Conservation (phyloP, 2,113 vertebrate genomes). For the Daboia siamensis region DNA sequence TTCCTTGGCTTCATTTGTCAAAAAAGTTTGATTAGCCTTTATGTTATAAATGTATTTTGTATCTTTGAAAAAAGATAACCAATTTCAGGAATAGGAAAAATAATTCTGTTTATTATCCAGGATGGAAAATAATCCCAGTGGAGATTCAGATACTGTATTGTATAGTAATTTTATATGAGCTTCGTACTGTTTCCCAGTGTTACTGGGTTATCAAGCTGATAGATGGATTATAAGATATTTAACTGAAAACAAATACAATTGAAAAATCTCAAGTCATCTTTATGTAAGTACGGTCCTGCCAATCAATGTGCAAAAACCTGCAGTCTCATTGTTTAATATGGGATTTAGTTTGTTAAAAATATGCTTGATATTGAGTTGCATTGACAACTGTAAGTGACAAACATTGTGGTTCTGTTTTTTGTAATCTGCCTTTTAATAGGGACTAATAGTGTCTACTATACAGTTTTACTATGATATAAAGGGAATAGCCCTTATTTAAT, state of each 20-base stretch:
- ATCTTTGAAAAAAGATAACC: constrained; percentile 52
- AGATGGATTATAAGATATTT: constrained; percentile 38
- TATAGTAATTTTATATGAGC: constrained; percentile 54
- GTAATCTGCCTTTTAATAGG: no score
- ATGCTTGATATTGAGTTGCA: no score
- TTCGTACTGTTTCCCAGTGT: constrained; percentile 52
- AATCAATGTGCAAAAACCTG: no score
- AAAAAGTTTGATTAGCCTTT: constrained; percentile 46
- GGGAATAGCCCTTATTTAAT: no score
- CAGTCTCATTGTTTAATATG: no score
- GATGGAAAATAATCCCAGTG: constrained; percentile 50
- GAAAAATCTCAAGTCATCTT: no score
- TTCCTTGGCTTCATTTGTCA: constrained; percentile 3
- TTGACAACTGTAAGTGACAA: no score
- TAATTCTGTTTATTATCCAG: constrained; percentile 50
- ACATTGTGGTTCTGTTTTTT: no score
- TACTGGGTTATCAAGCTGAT: constrained; percentile 50
- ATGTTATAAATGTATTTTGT: constrained; percentile 53
- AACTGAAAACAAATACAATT: constrained; percentile 14
- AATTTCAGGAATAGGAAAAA: constrained; percentile 57
- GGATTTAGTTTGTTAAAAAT: no score
- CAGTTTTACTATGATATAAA: no score
- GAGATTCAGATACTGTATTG: constrained; percentile 31
- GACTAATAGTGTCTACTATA: no score
- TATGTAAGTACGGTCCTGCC: no score